phyloP scores from a whole-genome alignment of 2,113 vertebrate genomes.

The Dipodomys spectabilis region DNA sequence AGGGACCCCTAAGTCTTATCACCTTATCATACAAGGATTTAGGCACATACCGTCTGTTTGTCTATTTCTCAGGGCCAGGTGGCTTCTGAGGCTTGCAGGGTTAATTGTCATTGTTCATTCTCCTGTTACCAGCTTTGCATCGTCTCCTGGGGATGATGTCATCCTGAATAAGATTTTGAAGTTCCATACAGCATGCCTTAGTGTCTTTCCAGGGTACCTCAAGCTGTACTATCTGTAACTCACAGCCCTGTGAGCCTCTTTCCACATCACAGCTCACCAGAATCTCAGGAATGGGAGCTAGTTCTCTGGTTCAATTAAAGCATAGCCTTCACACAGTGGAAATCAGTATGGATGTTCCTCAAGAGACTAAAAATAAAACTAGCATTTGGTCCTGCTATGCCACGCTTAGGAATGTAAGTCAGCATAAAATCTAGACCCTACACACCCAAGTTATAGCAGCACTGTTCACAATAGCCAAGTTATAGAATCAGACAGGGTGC shows the following conservation, averaged over 20 bases:
- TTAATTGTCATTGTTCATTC: neutral
- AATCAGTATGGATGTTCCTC: no score
- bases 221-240: neutral
- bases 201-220: neutral
- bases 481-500: no score
- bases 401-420: no score
- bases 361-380: no score
- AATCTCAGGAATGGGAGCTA: neutral
- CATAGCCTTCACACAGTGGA: neutral
- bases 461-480: no score
- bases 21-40: neutral
- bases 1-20: no score
- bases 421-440: no score
- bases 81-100: neutral
- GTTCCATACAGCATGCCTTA: neutral
- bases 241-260: neutral
- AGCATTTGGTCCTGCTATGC: no score
- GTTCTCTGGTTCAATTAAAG: neutral
- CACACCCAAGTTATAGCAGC: no score
- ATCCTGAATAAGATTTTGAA: neutral
- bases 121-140: neutral
- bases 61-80: neutral
- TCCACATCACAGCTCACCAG: neutral
- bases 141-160: neutral
- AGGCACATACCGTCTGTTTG: no score